Evolutionary conservation across 2,888 invertebrate genomes (phyloP), one percentile per base, ranked within the genome.

Genomic region (Aromia moschata): DNA sequence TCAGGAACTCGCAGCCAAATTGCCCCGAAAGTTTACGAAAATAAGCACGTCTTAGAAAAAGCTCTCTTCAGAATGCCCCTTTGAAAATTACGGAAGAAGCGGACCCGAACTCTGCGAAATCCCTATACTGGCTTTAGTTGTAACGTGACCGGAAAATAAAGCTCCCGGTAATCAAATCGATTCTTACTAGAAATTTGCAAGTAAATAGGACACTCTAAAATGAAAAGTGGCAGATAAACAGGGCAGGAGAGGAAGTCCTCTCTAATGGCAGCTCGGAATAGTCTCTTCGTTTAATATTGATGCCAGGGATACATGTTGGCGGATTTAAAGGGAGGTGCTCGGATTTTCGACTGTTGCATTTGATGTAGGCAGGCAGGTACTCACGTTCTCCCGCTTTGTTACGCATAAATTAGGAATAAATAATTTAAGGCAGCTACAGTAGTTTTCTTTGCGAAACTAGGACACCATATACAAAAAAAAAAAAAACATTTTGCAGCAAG

Each of bases 51-150:
- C 20, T 25, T 20, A 12, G 18, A 51, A 56, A 43, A 43, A 33
- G 31, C 56, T 20, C 12, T 16, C 30, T 56, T 33, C 25, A 47
- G 46, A 56, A 56, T 46, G 56, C 40, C 49, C n/a, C 43, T 49
- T 56, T 49, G 47, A 51, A 56, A 56, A 56, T 56, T 56, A 56
- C 49, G 40, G 37, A 52, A 59, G 54, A 36, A 44, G 9, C 54
- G 20, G 25, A 36, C 44, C 15, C 33, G 33, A 54, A 43, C 44
- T 62, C 59, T 51, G 52, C 53, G 51, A 53, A 62, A 59, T 59
- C 59, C 56, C 53, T 59, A 58, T 56, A 62, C 62, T 45, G 59
- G 62, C 40, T 59, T 56, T 46, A 18, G 43, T 36, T 52, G 43
- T 10, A 11, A 62, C 62, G 62, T 62, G 62, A 59, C 37, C 38